Evolutionary conservation across 2,113 vertebrate species (phyloP), one percentile per base, ranked within the genome.

Genomic region (Neotoma lepida): DNA sequence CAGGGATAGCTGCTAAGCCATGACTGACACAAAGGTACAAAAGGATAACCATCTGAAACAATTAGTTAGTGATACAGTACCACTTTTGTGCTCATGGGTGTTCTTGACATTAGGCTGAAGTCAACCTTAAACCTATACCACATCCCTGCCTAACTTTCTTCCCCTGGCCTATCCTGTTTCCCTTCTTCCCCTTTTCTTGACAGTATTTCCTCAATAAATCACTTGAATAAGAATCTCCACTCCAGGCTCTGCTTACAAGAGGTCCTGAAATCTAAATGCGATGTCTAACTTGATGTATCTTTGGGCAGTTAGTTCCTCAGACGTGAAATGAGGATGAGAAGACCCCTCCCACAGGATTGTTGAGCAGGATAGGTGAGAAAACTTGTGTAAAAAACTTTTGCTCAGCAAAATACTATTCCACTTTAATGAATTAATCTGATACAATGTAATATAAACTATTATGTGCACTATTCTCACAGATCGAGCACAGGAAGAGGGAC

Each of bases 351-450:
- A 70, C 13, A 24, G 22, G 46, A 70, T 1, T 64, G 28, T 46
- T 85, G 49, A 49, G 41, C 20, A 30, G 14, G 64, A 63, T 74
- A 92, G 85, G 9, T 64, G 41, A 82, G 56, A 96, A 86, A 91
- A 84, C 51, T 51, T 80, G 26, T 30, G 9, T 18, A 26, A 28
- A 26, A 86, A 54, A 70, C 1, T 6, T 6, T 51, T 41, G 3
- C 46, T 82, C 81, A 44, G 71, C 22, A 89, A 91, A 95, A 58
- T 44, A 39, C 86, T 92, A 41, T 84, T 88, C 0, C 3, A 70
- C 90, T 54, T 39, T 41, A 26, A 95, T 86, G 68, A 35, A 78
- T 92, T 30, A 78, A 18, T 77, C 70, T 56, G 41, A 94, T 8
- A n/a, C 76, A 54, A 78, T 63, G 5, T 41, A 90, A 80, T 73